These are phyloP conservation scores for Aldabrachelys gigantea DNA, from an alignment of 2,113 vertebrate genomes.

Conservation along the genomic window DNA sequence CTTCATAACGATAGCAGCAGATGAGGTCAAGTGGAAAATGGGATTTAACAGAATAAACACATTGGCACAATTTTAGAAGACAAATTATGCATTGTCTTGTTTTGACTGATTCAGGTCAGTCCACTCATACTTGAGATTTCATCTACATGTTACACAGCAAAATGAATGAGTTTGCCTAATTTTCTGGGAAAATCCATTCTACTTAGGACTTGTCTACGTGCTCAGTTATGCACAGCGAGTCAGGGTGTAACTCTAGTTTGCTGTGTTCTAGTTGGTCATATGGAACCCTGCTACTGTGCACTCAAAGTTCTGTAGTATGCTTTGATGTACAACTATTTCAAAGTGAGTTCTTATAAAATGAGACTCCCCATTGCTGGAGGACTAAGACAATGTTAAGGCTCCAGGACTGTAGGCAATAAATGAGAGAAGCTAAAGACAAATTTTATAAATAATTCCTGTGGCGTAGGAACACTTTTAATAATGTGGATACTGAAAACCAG, in stretches of 20 bases:
- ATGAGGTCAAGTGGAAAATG: neutral
- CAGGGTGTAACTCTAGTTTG: neutral
- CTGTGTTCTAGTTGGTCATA: neutral
- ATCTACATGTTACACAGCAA: neutral
- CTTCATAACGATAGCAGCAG: neutral
- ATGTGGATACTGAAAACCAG: too few species aligned
- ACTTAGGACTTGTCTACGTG: neutral
- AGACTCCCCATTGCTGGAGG: neutral
- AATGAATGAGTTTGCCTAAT: neutral
- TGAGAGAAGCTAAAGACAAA: neutral
- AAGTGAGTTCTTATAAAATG: neutral
- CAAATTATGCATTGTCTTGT: neutral
- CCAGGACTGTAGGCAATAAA: neutral
- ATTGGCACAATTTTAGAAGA: neutral
- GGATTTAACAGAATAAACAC: neutral
- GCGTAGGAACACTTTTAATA: too few species aligned
- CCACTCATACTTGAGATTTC: neutral
- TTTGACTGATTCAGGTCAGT: neutral
- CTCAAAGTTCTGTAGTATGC: neutral
- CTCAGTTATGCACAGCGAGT: accelerated
- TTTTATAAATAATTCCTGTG: neutral
- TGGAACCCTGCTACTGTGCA: neutral
- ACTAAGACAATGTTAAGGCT: neutral
- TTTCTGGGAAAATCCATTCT: neutral
- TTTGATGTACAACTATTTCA: neutral